Evolutionary conservation across 2,113 vertebrate species (phyloP).

Genomic region (Poecilia latipinna): DNA sequence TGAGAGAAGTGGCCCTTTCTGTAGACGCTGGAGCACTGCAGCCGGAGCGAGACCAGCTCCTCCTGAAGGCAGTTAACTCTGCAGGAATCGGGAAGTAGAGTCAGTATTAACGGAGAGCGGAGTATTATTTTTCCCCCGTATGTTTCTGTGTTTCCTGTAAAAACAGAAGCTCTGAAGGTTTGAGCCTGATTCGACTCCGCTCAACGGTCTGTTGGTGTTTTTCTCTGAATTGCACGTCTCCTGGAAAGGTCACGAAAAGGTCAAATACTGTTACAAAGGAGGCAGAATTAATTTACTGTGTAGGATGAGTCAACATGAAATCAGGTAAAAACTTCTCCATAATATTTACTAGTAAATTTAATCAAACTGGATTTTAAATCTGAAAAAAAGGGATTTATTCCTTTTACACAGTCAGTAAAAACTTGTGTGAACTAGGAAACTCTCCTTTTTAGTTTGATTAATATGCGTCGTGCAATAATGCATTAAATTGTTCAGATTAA

Average conservation of each 20-base stretch:
- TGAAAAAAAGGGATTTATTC: background rate
- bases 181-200: background rate
- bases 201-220: background rate
- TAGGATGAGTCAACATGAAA: background rate
- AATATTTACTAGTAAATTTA: no score
- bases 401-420: no score
- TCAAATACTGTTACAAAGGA: background rate
- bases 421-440: no score
- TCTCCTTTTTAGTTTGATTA: no score
- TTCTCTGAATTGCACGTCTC: background rate
- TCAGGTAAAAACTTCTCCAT: no score
- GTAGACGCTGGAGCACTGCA: constrained; percentile 94
- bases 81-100: background rate
- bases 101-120: background rate
- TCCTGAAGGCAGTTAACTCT: constrained; percentile 93
- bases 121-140: background rate
- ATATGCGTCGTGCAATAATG: no score
- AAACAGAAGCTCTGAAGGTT: background rate
- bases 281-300: background rate
- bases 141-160: background rate
- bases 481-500: no score
- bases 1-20: constrained; percentile 91
- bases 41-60: constrained; percentile 90
- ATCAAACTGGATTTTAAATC: no score
- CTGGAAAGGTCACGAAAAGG: background rate